A percentile compares a stretch with the other conserved stretches of the same genome.
Evolutionary conservation across 2,797 vertebrate species (phyloP).

Genomic region (Epinephelus coioides): DNA sequence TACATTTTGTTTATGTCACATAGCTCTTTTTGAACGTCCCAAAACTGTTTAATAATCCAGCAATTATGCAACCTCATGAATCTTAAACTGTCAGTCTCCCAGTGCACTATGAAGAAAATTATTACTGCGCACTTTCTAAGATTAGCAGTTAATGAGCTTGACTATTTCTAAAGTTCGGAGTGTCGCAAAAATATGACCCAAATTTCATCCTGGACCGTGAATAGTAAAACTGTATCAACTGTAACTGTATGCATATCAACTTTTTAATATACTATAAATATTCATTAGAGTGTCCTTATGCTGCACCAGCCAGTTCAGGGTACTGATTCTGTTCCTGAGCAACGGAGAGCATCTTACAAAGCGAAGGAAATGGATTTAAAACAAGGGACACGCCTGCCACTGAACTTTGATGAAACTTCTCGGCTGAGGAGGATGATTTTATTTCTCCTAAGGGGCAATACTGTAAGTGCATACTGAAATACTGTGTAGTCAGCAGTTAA

Average conservation of each 20-base stretch:
- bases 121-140: constrained; percentile 56
- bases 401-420: constrained; percentile 76
- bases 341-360: constrained; percentile 35
- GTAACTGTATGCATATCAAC: constrained; percentile 54
- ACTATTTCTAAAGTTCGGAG: constrained; percentile 55
- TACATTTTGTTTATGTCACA: constrained; percentile 62
- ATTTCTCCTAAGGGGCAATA: constrained; percentile 59
- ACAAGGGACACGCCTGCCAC: constrained; percentile 60
- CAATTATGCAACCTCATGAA: constrained; percentile 73
- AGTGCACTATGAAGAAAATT: constrained; percentile 45
- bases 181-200: constrained; percentile 50
- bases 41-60: constrained; percentile 67
- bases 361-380: constrained; percentile 63
- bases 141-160: constrained; percentile 67
- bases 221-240: constrained; percentile 53
- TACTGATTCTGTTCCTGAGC: constrained; percentile 32
- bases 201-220: constrained; percentile 52
- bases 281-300: constrained; percentile 50
- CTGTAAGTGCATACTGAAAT: constrained; percentile 53
- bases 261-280: constrained; percentile 67
- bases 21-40: constrained; percentile 47
- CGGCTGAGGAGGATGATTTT: constrained; percentile 48
- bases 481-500: constrained; percentile 73
- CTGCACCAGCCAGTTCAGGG: constrained; percentile 41
- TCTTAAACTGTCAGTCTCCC: constrained; percentile 67